A percentile compares a stretch with the other conserved stretches of the same genome.
Evolutionary conservation across 2,113 vertebrate species (phyloP).

Genomic region (Gallinago media): DNA sequence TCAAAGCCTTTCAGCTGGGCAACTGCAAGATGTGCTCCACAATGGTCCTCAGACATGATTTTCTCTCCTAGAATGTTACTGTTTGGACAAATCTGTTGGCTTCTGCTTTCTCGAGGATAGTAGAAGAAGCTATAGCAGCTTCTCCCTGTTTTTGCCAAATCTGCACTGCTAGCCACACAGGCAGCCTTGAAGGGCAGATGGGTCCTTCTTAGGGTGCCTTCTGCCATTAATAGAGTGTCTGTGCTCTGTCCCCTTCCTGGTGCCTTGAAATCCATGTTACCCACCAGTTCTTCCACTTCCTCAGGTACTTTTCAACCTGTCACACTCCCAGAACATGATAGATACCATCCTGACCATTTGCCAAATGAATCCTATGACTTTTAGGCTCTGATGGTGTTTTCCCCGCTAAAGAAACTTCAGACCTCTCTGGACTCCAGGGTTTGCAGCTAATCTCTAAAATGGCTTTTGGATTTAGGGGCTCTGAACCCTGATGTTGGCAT

Average conservation of each 20-base stretch:
- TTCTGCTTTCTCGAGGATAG: background rate
- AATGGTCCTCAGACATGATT: background rate
- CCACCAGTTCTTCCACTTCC: background rate
- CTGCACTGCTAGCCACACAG: background rate
- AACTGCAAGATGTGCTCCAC: background rate
- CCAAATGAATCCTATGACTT: background rate
- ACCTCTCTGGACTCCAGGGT: background rate
- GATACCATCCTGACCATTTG: background rate
- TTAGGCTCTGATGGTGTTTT: background rate
- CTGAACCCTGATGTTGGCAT: background rate
- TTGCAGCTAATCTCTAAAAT: background rate
- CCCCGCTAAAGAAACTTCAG: background rate
- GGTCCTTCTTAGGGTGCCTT: background rate
- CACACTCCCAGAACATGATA: rapidly evolving
- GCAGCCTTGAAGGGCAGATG: background rate
- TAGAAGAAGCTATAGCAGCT: background rate
- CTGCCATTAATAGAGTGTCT: background rate
- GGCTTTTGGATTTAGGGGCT: background rate
- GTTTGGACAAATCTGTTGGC: background rate
- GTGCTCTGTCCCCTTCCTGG: background rate
- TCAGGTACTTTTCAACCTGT: background rate
- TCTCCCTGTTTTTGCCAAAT: background rate
- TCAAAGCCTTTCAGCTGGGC: background rate
- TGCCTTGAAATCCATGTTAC: background rate
- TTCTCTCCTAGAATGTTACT: background rate